Evolutionary conservation across 2,797 vertebrate genomes (phyloP), one percentile per base, ranked within the genome.

Genomic region (Phataginus tricuspis): DNA sequence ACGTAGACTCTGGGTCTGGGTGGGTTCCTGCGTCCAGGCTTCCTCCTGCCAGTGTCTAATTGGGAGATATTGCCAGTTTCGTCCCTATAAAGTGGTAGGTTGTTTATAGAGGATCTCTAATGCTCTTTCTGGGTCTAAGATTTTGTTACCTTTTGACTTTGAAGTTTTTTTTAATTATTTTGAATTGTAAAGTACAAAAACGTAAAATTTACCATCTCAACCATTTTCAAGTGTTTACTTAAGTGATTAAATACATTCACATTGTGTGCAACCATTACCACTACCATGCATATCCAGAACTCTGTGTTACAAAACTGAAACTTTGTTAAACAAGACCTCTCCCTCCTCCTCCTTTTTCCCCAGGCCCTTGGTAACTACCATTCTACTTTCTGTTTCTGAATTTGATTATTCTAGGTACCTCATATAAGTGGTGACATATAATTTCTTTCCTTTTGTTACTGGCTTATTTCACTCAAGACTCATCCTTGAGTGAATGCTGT

Each of bases 61-160:
- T 29, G 29, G 39, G 39, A 85, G 57, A 27, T 85, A 19, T 42
- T 64, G 13, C 39, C 31, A 27, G 10, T 63, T 59, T 96, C 8
- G 2, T 71, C 18, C 66, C 18, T 77, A 13, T 86, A 42, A 85
- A 90, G 63, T 55, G 27, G 23, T 75, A 84, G n/a, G 2, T 92
- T 83, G 29, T 7, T 86, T 55, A 66, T 75, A n/a, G 37, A 69
- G 51, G 37, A 64, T 77, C 37, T 86, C 90, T 27, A 53, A 79
- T 74, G 37, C 11, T 84, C 69, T 31, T 74, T 69, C 19, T 5
- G 88, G 72, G 15, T 64, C 74, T 92, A 80, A 90, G 89, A 64
- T 74, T 82, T 83, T 90, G 71, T 45, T 85, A 82, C 71, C 61
- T 61, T 55, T 93, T 82, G 63, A 92, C 37, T 91, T 80, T 31